Evolutionary conservation across 1,140 invertebrate genomes (phyloP).

Genomic region (Zaprionus africanus): DNA sequence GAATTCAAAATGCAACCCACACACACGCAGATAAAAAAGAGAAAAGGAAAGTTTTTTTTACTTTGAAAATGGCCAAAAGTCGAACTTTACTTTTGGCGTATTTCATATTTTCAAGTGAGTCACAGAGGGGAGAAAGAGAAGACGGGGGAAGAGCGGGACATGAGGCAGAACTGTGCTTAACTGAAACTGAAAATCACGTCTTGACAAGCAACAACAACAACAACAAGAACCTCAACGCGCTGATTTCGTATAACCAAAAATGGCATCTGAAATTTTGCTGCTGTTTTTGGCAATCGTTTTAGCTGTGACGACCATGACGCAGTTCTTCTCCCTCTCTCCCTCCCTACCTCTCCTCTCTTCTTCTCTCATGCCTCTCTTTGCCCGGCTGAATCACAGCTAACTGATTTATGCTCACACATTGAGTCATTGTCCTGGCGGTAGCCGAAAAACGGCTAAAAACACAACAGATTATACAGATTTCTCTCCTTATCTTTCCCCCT

Average conservation of each 20-base stretch:
- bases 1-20: slow-evolving; percentile 38
- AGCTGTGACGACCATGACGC: slow-evolving; percentile 61
- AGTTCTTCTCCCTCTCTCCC: background rate
- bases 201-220: slow-evolving; percentile 51
- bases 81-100: background rate
- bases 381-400: slow-evolving; percentile 33
- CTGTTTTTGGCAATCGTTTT: slow-evolving; percentile 68
- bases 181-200: slow-evolving; percentile 61
- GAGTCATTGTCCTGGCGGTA: slow-evolving; percentile 68
- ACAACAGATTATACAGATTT: slow-evolving; percentile 24
- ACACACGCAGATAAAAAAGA: slow-evolving; percentile 35
- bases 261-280: slow-evolving; percentile 58
- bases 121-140: background rate
- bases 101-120: slow-evolving; percentile 13
- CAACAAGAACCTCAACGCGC: slow-evolving; percentile 26
- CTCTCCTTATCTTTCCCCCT: background rate
- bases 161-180: slow-evolving; percentile 8
- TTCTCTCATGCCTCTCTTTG: background rate
- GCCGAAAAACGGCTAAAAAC: slow-evolving; percentile 25
- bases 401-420: slow-evolving; percentile 44
- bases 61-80: background rate
- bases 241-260: slow-evolving; percentile 55
- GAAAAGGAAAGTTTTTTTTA: slow-evolving; percentile 44
- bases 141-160: background rate
- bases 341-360: background rate